Evolutionary conservation across 2,888 invertebrate genomes (phyloP), one percentile per base, ranked within the genome.

Genomic region (Asteroscopus sphinx): DNA sequence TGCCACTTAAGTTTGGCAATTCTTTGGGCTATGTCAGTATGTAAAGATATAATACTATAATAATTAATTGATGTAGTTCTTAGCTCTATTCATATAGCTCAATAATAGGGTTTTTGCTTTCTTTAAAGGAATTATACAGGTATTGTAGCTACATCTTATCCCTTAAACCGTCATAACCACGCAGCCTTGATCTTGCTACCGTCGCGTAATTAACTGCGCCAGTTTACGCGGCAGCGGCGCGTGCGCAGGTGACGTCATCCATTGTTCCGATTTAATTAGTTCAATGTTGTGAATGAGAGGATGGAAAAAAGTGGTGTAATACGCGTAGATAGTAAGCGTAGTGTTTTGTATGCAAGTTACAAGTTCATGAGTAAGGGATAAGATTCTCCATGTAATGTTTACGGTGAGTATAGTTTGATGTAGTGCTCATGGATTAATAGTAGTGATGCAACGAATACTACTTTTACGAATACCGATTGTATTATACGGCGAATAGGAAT

Each of bases 131-230:
- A 21, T 21, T 9, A 15, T 35, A 1, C 1, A 1, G 17, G 12
- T 11, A 5, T 25, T n/a, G 13, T 52, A 88, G 87, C 88, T 77
- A 11, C 41, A 61, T 68, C 70, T 51, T 46, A 21, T 75, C 51
- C 44, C 68, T 77, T 62, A 48, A 3, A 63, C 74, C 57, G 6
- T 46, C 41, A 12, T 53, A 28, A 40, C 54, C 26, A 36, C 48
- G 54, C 75, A 82, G 70, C 91, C 92, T 90, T 92, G 91, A 92
- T 91, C 91, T 91, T 92, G 89, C 81, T 79, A 80, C 80, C 65
- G 77, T 55, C 68, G 80, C 73, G 84, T 85, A 85, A 86, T 87
- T 83, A 87, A 80, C 81, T 80, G 85, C 81, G 77, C 79, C 80
- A 75, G 80, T 80, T 77, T 73, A 74, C 70, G 68, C 70, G 65